phyloP scores from a whole-genome alignment of 2,113 vertebrate species.

The Semnornis frantzii region DNA sequence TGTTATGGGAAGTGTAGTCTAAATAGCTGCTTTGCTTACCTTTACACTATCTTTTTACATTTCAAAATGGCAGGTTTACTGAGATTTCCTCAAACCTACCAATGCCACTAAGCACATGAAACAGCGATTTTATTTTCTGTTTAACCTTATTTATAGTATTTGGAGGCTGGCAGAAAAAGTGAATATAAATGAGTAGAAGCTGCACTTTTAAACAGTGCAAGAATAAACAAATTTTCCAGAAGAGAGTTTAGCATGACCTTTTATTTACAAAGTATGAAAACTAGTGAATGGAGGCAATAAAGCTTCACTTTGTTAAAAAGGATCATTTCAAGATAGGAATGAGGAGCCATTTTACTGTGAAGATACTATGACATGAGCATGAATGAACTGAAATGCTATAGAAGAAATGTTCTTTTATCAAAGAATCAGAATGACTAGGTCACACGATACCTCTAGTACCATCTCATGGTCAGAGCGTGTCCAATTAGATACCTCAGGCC shows the following conservation, averaged over 20 bases:
- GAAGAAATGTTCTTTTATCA: not conserved
- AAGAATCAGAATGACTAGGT: not conserved
- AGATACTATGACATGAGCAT: not conserved
- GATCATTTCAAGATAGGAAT: not conserved
- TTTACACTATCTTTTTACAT: not conserved
- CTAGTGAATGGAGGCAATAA: not conserved
- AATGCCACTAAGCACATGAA: not conserved
- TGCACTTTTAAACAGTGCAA: not conserved
- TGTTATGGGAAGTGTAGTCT: not conserved
- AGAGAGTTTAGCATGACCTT: not conserved
- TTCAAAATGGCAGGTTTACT: not conserved
- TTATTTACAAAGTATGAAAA: not conserved
- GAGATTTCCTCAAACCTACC: not conserved
- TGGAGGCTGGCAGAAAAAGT: not conserved
- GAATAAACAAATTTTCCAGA: not conserved
- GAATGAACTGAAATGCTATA: not conserved
- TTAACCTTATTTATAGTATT: not conserved
- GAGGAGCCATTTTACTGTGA: not conserved
- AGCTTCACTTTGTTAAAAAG: not conserved
- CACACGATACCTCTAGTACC: not conserved
- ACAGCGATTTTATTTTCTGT: not conserved
- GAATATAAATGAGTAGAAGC: not conserved
- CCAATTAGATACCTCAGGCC: not conserved
- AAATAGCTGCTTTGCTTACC: not conserved
- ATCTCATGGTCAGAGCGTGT: not conserved